phyloP scores from a whole-genome alignment of 2,888 invertebrate genomes.

The Scaptomyza caliginosa region DNA sequence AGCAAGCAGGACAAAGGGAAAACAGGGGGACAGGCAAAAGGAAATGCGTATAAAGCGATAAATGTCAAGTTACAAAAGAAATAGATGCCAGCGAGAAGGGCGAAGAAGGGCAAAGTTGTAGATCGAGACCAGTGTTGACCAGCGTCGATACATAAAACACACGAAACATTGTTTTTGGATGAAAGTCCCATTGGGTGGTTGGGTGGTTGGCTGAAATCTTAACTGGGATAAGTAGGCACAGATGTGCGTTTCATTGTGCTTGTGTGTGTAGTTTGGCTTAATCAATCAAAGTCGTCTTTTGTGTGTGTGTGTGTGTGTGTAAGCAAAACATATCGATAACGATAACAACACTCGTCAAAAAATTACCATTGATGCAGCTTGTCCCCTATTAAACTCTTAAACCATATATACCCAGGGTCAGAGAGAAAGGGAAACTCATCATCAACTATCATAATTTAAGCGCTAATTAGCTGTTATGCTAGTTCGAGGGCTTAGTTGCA shows the following conservation, averaged over 20 bases:
- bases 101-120: constrained; percentile 5
- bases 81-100: background rate
- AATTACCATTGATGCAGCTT: constrained; percentile 38
- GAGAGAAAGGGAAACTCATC: constrained; percentile 2
- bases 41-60: constrained; percentile 73
- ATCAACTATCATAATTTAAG: constrained; percentile 58
- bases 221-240: constrained; percentile 12
- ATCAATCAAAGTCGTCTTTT: constrained; percentile 69
- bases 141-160: background rate
- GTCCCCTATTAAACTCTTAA: background rate
- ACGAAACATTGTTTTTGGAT: background rate
- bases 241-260: too few species aligned
- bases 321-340: constrained; percentile 58
- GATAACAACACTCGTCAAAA: constrained; percentile 24
- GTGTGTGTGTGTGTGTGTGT: constrained; percentile 24
- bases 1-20: background rate
- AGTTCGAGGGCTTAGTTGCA: background rate
- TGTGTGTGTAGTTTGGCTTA: constrained; percentile 32
- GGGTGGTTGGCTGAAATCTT: constrained; percentile 16
- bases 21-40: background rate
- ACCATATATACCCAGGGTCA: background rate
- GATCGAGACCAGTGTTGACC: constrained; percentile 16
- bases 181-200: background rate
- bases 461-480: constrained; percentile 52
- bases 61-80: constrained; percentile 72